Evolutionary conservation across 1,140 invertebrate species (phyloP), one percentile per base, ranked within the genome.

Genomic region (Protaetia brevitarsis): DNA sequence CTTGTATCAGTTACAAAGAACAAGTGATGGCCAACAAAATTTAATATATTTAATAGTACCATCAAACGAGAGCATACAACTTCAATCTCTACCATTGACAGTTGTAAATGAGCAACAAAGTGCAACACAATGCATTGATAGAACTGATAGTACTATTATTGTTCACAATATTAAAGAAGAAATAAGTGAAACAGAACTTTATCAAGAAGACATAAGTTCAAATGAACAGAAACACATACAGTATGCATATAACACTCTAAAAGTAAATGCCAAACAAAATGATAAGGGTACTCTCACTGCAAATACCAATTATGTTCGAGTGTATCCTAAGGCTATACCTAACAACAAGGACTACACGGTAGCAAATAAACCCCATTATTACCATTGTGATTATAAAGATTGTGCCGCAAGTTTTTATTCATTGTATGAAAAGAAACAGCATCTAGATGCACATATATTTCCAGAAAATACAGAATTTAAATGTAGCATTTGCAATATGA

Each of bases 391-490:
- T 62, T 66, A 61, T 34, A 51, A 51, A 60, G 58, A 36, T 7
- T 66, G 65, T 56, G 16, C 30, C 4, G 13, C 26, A 11, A 51
- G 16, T 30, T 66, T 66, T 30, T 36, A 29, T 11, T 66, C 57
- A 5, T 11, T 62, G 2, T 62, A 66, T 31, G 57, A 66, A n/a
- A 60, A 56, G 26, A 66, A 66, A 27, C n/a, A 45, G 10, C 65
- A 66, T 34, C 16, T 36, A 19, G 65, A 66, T 58, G 37, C 58
- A 28, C 65, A 66, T 34, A 61, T 66, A n/a, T 66, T 66, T 62
- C 65, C 57, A 5, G 58, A 59, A 26, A 51, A 41, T 23, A 36
- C 57, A 10, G 65, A 66, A 66, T 66, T 57, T 21, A 66, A 66
- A 21, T 66, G 66, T 21, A 63, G 30, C 26, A 63, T 66, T 45